A percentile compares a stretch with the other conserved stretches of the same genome.
phyloP scores from a whole-genome alignment of 1,140 invertebrate species.

The Solen grandis region DNA sequence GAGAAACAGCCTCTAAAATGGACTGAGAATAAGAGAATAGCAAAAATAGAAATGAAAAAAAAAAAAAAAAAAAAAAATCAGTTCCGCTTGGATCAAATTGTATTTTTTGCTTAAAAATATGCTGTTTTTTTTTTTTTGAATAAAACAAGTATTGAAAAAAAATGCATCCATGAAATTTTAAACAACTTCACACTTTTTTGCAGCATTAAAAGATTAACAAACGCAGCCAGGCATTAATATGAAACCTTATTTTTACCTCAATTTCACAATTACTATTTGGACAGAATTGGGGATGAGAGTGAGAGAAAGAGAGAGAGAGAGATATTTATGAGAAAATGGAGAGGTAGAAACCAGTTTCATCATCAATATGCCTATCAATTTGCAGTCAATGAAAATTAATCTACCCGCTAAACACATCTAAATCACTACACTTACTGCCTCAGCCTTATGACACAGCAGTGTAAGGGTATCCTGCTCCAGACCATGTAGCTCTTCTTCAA shows the following conservation, averaged over 20 bases:
- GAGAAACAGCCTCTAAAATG: not conserved
- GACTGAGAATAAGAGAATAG: not conserved
- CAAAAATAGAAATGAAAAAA: not conserved
- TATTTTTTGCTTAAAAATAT: too few relatives aligned
- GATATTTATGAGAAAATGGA: too few relatives aligned
- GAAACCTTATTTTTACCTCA: too few relatives aligned
- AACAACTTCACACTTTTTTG: too few relatives aligned
- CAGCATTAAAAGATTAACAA: too few relatives aligned
- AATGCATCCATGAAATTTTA: too few relatives aligned
- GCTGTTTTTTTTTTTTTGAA: too few relatives aligned
- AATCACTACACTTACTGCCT: slow-evolving; percentile 60
- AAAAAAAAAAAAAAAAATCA: not conserved
- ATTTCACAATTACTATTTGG: not conserved
- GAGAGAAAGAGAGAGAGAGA: not conserved
- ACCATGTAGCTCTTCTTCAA: slow-evolving; percentile 57
- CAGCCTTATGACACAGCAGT: slow-evolving; percentile 61
- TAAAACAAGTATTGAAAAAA: too few relatives aligned
- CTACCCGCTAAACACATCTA: not conserved
- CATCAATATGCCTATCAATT: not conserved
- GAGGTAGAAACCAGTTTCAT: not conserved
- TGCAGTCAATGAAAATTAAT: not conserved
- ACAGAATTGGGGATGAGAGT: not conserved
- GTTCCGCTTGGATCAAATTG: too few relatives aligned
- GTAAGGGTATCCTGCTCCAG: slow-evolving; percentile 64
- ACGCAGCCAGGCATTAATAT: too few relatives aligned